Evolutionary conservation across 2,113 vertebrate species (phyloP).

Genomic region (Planiliza haematocheilus): DNA sequence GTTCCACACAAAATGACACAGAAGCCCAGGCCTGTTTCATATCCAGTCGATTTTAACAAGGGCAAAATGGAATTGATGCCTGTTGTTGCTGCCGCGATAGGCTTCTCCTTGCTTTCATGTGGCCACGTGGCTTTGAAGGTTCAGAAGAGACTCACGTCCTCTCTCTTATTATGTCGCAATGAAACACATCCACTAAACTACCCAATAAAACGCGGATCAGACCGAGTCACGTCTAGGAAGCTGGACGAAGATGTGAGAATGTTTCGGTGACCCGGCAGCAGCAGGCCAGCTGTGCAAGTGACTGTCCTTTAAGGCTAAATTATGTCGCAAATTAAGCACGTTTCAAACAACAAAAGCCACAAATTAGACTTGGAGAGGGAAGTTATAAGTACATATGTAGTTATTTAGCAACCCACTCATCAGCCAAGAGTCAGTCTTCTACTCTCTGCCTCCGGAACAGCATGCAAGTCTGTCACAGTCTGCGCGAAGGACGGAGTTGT

Average conservation of each 20-base stretch:
- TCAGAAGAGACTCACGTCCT: slow-evolving; percentile 65
- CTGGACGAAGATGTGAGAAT: slow-evolving; percentile 52
- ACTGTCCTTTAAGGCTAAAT: slow-evolving; percentile 2
- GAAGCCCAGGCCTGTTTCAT: slow-evolving; percentile 57
- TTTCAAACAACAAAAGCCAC: slow-evolving; percentile 29
- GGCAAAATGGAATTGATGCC: slow-evolving; percentile 54
- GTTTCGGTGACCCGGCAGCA: slow-evolving; percentile 37
- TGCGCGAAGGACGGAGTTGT: neutral
- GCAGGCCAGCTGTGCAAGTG: slow-evolving; percentile 1
- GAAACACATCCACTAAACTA: slow-evolving; percentile 59
- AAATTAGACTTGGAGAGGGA: slow-evolving; percentile 17
- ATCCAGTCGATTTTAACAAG: slow-evolving; percentile 52
- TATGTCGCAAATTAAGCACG: slow-evolving; percentile 13
- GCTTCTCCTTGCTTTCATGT: slow-evolving; percentile 63
- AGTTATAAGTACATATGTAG: slow-evolving; percentile 22
- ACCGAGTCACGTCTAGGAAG: slow-evolving; percentile 48
- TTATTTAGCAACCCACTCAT: slow-evolving; percentile 21
- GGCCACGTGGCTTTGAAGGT: slow-evolving; percentile 62
- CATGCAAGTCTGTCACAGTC: slow-evolving; percentile 30
- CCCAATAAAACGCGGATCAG: slow-evolving; percentile 64
- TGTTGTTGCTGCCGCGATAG: slow-evolving; percentile 50
- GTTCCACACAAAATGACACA: slow-evolving; percentile 50
- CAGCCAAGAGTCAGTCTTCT: slow-evolving; percentile 8
- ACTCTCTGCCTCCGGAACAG: slow-evolving; percentile 37
- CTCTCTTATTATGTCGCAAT: slow-evolving; percentile 65